Conservation (phyloP, 2,888 invertebrate genomes). For the Nephrotoma appendiculata region DNA sequence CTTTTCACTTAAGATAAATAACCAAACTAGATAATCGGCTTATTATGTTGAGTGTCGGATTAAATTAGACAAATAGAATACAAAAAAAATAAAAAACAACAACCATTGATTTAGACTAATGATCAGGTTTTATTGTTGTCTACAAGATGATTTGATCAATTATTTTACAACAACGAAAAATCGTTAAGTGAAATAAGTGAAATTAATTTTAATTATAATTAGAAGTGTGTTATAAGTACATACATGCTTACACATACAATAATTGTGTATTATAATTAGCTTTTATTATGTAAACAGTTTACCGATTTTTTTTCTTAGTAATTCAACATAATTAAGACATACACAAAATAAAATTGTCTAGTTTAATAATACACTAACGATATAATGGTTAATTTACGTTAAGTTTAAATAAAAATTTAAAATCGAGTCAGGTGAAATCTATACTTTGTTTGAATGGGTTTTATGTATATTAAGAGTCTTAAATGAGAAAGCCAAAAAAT, state of each 20-base stretch:
- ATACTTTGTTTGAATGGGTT: not conserved
- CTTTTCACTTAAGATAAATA: not conserved
- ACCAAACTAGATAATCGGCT: not conserved
- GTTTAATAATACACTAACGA: not conserved
- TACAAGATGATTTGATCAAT: not conserved
- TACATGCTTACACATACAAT: not conserved
- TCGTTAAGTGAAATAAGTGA: not conserved
- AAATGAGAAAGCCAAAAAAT: too few relatives aligned
- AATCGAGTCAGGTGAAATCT: not conserved
- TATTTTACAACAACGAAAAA: not conserved
- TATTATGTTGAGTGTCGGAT: not conserved
- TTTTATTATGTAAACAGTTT: not conserved
- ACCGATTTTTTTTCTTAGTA: not conserved
- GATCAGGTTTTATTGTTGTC: not conserved
- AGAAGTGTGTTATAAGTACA: not conserved
- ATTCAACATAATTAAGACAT: not conserved
- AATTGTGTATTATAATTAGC: not conserved
- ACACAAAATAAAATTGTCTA: not conserved
- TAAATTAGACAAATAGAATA: not conserved
- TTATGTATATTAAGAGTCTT: too few relatives aligned
- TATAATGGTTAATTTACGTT: not conserved
- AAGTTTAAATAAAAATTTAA: not conserved
- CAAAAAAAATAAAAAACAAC: not conserved
- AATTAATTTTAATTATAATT: not conserved
- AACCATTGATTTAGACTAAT: not conserved